Evolutionary conservation across 37 sponge, comb jelly and placozoan species (phyloP), one percentile per base, ranked within the genome.

Genomic region (Petrosia ficiformis): DNA sequence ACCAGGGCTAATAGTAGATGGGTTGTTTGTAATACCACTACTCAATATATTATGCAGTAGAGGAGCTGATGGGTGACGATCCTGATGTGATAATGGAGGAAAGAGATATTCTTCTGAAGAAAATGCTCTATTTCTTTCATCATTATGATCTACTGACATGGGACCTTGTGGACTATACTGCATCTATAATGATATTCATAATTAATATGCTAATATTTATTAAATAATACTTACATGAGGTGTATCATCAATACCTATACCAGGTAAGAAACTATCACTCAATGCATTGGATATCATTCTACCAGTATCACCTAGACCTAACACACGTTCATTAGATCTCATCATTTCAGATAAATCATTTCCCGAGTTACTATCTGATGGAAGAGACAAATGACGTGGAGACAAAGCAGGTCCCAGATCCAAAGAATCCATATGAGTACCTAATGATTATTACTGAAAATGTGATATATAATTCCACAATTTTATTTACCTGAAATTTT

Each of bases 21-120:
- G n/a, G n/a, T 10, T 48, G 54, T 48, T 48, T 5, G 26, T 61
- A 5, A 61, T 22, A 6, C 63, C 63, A 61, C 63, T n/a, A 29
- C 25, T 61, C 14, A 86, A 76, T 54, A 86, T 76, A 64, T 75
- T 73, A 30, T 67, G 81, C 56, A 86, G 76, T 37, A 80, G 86
- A 5, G 86, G 86, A 35, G 86, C 86, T 0, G 86, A 86, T 42
- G 86, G 86, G 33, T 86, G 86, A n/a, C 86, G 86, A 34, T 80
- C 81, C 48, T 70, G 67, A 6, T 16, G 5, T 8, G 80, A 31
- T 29, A 86, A 81, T 22, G 80, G 81, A 24, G 86, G 86, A 35
- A 80, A 57, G 6, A 86, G 76, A 5, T 61, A 29, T 5, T 61
- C 63, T 5, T 61, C 63, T n/a, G 63, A 22, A 5, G 63, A 6